Evolutionary conservation across 1,140 invertebrate genomes (phyloP), one percentile per base, ranked within the genome.

Genomic region (Pseudachorutes palmiensis): DNA sequence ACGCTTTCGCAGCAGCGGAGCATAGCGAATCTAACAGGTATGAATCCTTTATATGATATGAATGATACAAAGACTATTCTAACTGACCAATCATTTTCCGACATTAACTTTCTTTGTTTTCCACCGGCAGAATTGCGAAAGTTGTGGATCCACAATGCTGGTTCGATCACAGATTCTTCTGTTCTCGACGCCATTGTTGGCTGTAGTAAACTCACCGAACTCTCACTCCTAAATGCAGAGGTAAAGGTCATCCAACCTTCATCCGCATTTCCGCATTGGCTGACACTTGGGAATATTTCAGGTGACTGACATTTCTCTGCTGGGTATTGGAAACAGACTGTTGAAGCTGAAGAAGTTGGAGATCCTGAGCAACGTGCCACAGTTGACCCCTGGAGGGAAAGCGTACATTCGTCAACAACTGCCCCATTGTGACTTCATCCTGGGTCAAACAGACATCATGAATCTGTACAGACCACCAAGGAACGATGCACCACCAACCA

Each of bases 381-480:
- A 58, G 55, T 58, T 58, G n/a, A 58, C 55, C 5, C 55, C 55
- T 58, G 55, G n/a, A 12, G 55, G 55, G 22, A 22, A 29, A 29
- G 28, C n/a, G 5, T 58, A 58, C 22, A 29, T 58, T 12, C n/a
- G 28, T 5, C n/a, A 29, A 22, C n/a, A 58, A 22, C n/a, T 58
- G 5, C 55, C 55, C 5, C 5, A 29, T 12, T 58, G 55, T 58
- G 55, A 58, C 24, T 58, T 58, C 12, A 58, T 58, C 24, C 55
- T 58, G 5, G 55, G 55, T 58, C 55, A 58, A 22, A 12, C 55
- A 29, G 55, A 58, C 28, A 22, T 58, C 24, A 58, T 29, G 28
- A 24, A 58, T 22, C 28, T 58, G 5, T 58, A 58, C 24, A 22
- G 55, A 12, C n/a, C 55, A 58, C n/a, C 5, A 22, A 5, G 55